A percentile compares a stretch with the other conserved stretches of the same genome.
Conservation (phyloP, 2,888 invertebrate genomes). For the Cryptops parisi region DNA sequence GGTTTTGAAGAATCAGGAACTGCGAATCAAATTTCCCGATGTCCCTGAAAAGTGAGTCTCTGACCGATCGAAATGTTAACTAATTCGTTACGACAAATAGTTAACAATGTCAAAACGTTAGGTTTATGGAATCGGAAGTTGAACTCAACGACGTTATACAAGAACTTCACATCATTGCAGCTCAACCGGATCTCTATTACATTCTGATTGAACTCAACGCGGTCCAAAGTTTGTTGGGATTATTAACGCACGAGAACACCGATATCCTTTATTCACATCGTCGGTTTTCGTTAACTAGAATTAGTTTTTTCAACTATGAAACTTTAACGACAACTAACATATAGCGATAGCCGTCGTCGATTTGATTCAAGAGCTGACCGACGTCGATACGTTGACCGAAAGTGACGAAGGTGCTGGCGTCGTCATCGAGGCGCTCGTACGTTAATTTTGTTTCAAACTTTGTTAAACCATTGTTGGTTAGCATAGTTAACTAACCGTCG, state of each 20-base stretch:
- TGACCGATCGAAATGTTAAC: no score
- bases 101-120: conserved; percentile 26
- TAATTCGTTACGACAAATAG: background rate
- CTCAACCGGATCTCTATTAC: conserved; percentile 89
- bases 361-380: conserved; percentile 73
- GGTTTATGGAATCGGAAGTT: conserved; percentile 92
- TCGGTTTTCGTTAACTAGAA: no score
- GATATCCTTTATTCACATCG: conserved; percentile 42
- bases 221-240: conserved; percentile 75
- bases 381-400: conserved; percentile 89
- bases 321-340: conserved; percentile 24
- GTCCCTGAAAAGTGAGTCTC: conserved; percentile 67
- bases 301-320: background rate
- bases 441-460: conserved; percentile 13
- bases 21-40: conserved; percentile 96
- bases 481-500: background rate
- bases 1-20: conserved; percentile 84
- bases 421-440: conserved; percentile 61
- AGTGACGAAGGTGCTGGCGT: conserved; percentile 80
- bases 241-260: conserved; percentile 91
- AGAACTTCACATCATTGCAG: conserved; percentile 85
- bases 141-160: conserved; percentile 75
- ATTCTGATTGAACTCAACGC: conserved; percentile 77
- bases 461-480: background rate
- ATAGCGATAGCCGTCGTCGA: conserved; percentile 65